Conservation (phyloP, 2,888 invertebrate species). For the Branchellion lobata region DNA sequence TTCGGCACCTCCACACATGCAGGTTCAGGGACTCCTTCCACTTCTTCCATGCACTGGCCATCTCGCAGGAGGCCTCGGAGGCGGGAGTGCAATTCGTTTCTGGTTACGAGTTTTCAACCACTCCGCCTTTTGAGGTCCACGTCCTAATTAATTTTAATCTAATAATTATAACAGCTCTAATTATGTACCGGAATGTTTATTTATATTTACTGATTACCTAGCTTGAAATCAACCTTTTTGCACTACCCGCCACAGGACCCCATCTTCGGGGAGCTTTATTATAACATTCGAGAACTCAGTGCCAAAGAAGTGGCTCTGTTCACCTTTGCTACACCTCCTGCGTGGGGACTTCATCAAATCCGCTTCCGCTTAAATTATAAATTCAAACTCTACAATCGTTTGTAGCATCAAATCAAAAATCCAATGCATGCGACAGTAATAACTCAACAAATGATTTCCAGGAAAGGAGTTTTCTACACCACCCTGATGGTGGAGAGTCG, state of each 20-base stretch:
- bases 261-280: constrained; percentile 40
- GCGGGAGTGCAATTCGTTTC: constrained; percentile 44
- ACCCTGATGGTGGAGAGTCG: constrained; percentile 76
- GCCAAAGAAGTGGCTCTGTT: constrained; percentile 46
- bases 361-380: too few species aligned
- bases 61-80: constrained; percentile 45
- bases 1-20: too few species aligned
- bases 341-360: too few species aligned
- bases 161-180: background rate
- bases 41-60: constrained; percentile 38
- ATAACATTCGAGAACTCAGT: constrained; percentile 31
- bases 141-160: background rate
- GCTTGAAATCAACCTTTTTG: background rate
- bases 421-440: too few species aligned
- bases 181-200: background rate
- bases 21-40: constrained; percentile 48
- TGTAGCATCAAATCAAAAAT: too few species aligned
- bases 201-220: background rate
- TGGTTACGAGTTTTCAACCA: constrained; percentile 47
- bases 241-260: constrained; percentile 38
- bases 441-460: constrained; percentile 50
- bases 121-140: background rate
- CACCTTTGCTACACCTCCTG: constrained; percentile 13
- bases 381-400: too few species aligned
- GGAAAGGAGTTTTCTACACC: constrained; percentile 77